Base-by-base conservation (phyloP, 2,113 vertebrate species). In the Cranoglanis bouderius region DNA sequence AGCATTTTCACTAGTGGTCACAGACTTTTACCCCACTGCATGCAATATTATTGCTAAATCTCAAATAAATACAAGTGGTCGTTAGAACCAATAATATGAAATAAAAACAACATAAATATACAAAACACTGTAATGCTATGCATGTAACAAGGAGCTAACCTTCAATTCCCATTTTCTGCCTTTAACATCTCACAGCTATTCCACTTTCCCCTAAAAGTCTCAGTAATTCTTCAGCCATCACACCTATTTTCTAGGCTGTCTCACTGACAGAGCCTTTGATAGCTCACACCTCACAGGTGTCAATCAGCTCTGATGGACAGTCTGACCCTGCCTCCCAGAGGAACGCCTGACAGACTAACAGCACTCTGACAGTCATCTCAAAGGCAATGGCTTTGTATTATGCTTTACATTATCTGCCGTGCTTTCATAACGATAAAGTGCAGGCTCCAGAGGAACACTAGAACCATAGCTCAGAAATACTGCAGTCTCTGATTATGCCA, bases 401-500 rank as follows among this genome's bases (percentile, higher is more conserved):
- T 92, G 89, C 90, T 90, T 89, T 90, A 92, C 90, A 90, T 89
- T 90, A 90, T 90, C 90, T 90, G 82, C 84, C 65, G 53, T 88
- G 90, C 91, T 89, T 84, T 90, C 85, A 87, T 87, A 84, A 72
- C 87, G 74, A 90, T 91, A 88, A 91, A 88, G 89, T 88, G 72
- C 53, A 14, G 77, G 84, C 59, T 91, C 90, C 88, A 90, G 77
- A 88, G 86, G 86, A 90, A 90, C 90, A 87, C 86, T 88, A 90
- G 84, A 94, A 94, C 93, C 63, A 75, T 84, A 85, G 80, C 77
- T 90, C 89, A 89, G 89, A 91, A 91, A 93, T 82, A 90, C 90
- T 89, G 90, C 84, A 93, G 93, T 92, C 93, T 93, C 93, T 95
- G 95, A 95, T 95, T 95, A 93, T 94, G 91, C 94, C 91, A 92